Percentiles rank a stretch among this genome's conserved stretches.
Conservation (phyloP, 2,113 vertebrate species). For the Rhadina sibilatrix region DNA sequence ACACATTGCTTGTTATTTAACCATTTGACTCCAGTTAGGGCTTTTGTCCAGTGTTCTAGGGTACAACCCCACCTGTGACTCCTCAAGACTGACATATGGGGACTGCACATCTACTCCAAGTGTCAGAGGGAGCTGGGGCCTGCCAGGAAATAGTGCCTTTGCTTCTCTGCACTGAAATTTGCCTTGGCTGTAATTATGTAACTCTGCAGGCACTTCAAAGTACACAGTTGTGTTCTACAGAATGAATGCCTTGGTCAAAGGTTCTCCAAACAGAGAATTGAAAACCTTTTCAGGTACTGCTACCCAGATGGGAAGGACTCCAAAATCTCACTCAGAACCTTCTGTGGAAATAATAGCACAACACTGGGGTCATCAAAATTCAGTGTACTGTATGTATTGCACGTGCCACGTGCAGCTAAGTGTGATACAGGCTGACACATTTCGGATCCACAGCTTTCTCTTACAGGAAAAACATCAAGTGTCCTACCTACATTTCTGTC, state of each 20-base stretch:
- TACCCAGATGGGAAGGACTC: background rate
- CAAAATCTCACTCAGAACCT: background rate
- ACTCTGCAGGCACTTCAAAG: background rate
- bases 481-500: background rate
- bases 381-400: background rate
- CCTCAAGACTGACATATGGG: background rate
- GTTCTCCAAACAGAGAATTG: background rate
- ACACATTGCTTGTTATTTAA: background rate
- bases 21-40: background rate
- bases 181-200: background rate
- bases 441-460: background rate
- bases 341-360: background rate
- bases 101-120: background rate
- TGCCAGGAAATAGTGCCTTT: background rate
- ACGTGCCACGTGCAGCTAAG: rapidly evolving
- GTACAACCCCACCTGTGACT: background rate
- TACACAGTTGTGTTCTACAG: background rate
- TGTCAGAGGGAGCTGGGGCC: background rate
- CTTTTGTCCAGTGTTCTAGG: background rate
- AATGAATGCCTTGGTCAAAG: background rate
- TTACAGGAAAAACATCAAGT: background rate
- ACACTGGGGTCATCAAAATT: background rate
- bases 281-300: background rate
- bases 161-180: background rate
- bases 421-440: background rate